Evolutionary conservation across 2,888 invertebrate genomes (phyloP).

Genomic region (Cephus sareptanus): DNA sequence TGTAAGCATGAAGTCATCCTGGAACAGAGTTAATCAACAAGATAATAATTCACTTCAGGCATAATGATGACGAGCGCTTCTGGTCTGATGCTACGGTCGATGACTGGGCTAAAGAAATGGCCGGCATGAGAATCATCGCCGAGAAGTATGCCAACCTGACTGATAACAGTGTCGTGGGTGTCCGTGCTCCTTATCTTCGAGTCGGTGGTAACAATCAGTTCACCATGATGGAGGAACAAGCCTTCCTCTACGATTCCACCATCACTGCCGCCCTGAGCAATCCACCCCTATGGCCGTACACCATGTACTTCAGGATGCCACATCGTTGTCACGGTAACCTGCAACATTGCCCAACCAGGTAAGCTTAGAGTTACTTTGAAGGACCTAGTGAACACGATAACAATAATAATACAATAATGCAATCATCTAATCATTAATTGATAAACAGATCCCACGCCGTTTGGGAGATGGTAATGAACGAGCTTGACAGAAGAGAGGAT

Average conservation of each 20-base stretch:
- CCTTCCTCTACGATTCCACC: conserved; percentile 94
- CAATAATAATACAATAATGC: not conserved
- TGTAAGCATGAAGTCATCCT: not conserved
- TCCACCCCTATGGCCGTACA: conserved; percentile 97
- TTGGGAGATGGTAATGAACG: conserved; percentile 97
- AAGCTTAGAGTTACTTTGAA: conserved; percentile 12
- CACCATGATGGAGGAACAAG: conserved; percentile 97
- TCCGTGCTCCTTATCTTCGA: conserved; percentile 88
- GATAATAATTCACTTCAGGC: conserved; percentile 68
- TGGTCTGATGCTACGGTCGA: conserved; percentile 94
- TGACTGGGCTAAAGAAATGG: conserved; percentile 96
- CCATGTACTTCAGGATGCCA: conserved; percentile 97
- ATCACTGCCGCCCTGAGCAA: conserved; percentile 92
- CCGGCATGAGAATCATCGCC: conserved; percentile 89
- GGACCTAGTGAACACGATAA: not conserved
- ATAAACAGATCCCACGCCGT: conserved; percentile 80
- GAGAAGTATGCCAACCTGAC: conserved; percentile 91
- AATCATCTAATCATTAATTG: not conserved
- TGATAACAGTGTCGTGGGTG: conserved; percentile 91
- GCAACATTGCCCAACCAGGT: conserved; percentile 89
- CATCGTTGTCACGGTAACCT: conserved; percentile 93
- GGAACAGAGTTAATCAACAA: not conserved
- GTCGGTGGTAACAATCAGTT: conserved; percentile 97
- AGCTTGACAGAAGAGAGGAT: conserved; percentile 91
- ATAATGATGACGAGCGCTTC: conserved; percentile 91